Percentiles rank a stretch among this genome's conserved stretches.
These are phyloP conservation scores for Celastrina argiolus DNA, from an alignment of 2,888 invertebrate genomes.

Conservation along the genomic window DNA sequence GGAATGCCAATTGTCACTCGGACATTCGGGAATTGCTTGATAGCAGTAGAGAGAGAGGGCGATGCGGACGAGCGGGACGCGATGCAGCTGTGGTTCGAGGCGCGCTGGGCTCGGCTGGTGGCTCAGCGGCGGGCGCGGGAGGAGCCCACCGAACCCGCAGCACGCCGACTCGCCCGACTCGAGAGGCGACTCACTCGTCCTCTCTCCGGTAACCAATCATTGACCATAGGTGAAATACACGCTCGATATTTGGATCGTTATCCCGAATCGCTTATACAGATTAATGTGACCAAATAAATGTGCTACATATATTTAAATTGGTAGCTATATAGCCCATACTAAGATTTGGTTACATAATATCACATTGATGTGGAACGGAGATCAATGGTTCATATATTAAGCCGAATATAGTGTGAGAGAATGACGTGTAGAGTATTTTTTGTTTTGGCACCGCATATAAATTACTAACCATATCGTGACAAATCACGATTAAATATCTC, in stretches of 20 bases:
- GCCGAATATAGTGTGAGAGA: no score
- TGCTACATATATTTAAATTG: no score
- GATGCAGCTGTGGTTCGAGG: conserved; percentile 70
- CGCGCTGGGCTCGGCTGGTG: conserved; percentile 62
- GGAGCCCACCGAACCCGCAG: conserved; percentile 43
- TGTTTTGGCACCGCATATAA: no score
- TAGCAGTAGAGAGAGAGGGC: conserved; percentile 33
- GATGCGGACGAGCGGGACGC: conserved; percentile 63
- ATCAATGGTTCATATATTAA: no score
- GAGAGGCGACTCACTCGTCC: conserved; percentile 57
- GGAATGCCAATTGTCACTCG: not conserved
- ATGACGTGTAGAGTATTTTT: no score
- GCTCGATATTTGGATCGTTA: not conserved
- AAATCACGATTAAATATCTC: no score
- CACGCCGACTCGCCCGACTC: conserved; percentile 52
- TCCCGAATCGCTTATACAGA: no score
- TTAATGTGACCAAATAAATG: no score
- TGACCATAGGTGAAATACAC: not conserved
- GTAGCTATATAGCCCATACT: no score
- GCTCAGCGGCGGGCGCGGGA: conserved; percentile 55
- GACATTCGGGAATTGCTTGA: not conserved
- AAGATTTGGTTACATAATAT: no score
- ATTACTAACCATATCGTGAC: no score
- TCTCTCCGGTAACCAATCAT: conserved; percentile 49
- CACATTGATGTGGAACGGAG: no score